A percentile compares a stretch with the other conserved stretches of the same genome.
These are phyloP conservation scores for Blastobasis lacticolella DNA, from an alignment of 2,888 invertebrate species.

Conservation along the genomic window DNA sequence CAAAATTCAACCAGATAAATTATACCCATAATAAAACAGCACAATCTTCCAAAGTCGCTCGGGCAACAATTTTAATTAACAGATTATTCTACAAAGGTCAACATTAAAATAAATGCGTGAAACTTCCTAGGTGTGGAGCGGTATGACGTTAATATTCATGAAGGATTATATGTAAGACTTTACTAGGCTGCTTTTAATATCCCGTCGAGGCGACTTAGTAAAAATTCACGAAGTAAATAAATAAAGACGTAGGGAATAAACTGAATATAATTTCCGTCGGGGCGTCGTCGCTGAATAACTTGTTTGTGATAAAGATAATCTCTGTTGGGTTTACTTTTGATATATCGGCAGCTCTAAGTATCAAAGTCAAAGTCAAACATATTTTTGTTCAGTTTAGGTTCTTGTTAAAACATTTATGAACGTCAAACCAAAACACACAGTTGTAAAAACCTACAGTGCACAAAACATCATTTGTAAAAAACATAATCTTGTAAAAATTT, in stretches of 20 bases:
- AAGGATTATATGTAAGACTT: background rate
- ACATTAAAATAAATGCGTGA: background rate
- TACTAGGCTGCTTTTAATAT: background rate
- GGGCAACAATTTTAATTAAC: background rate
- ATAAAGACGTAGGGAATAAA: background rate
- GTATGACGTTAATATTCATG: background rate
- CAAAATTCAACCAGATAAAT: too few relatives aligned
- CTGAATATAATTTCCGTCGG: background rate
- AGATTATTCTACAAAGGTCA: background rate
- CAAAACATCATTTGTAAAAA: too few relatives aligned
- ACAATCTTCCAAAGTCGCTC: background rate
- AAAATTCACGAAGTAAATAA: background rate
- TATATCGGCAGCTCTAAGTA: too few relatives aligned
- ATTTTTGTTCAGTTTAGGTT: too few relatives aligned
- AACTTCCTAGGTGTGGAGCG: background rate
- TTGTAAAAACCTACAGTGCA: too few relatives aligned
- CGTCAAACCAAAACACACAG: too few relatives aligned
- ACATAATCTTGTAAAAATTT: too few relatives aligned
- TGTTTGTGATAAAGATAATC: too few relatives aligned
- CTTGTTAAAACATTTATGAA: too few relatives aligned
- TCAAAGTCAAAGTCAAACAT: too few relatives aligned
- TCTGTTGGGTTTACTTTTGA: too few relatives aligned
- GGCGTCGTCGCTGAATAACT: too few relatives aligned
- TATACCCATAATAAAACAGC: background rate
- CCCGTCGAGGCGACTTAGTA: background rate